Percentiles rank a stretch among this genome's conserved stretches.
These are phyloP conservation scores for Pelodytes ibericus DNA, from an alignment of 2,797 vertebrate species.

Conservation along the genomic window DNA sequence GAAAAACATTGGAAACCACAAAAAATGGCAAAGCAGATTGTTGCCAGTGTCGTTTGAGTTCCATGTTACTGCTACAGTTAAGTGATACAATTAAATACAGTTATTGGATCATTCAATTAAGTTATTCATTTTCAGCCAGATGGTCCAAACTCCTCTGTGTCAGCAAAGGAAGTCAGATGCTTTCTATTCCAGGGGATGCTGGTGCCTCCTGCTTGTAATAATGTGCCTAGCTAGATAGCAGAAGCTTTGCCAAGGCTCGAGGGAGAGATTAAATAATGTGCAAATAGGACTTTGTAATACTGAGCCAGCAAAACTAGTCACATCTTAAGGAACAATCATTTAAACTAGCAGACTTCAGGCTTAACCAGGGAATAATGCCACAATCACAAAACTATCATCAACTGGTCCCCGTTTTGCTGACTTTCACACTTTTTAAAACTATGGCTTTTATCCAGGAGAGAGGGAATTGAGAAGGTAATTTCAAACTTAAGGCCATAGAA, in stretches of 20 bases:
- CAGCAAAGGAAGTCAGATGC: slow-evolving; percentile 31
- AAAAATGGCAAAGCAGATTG: slow-evolving; percentile 8
- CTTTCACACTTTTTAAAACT: no score
- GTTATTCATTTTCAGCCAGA: slow-evolving; percentile 34
- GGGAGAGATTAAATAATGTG: background rate
- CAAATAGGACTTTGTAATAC: no score
- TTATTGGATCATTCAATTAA: slow-evolving; percentile 51
- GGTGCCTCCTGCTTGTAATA: slow-evolving; percentile 19
- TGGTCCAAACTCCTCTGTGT: slow-evolving; percentile 30
- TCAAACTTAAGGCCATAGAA: no score
- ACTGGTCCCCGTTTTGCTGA: no score
- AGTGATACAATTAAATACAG: slow-evolving; percentile 44
- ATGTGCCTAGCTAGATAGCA: background rate
- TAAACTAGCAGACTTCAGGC: no score
- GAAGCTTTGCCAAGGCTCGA: background rate
- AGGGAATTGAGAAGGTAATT: no score
- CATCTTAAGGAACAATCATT: no score
- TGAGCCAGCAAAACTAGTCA: no score
- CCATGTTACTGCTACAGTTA: slow-evolving; percentile 30
- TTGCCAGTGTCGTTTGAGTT: slow-evolving; percentile 18
- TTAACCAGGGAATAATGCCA: no score
- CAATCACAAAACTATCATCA: no score
- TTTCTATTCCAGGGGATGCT: background rate
- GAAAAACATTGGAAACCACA: slow-evolving; percentile 21
- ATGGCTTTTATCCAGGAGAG: no score